Percentiles rank a stretch among this genome's conserved stretches.
Evolutionary conservation across 1,140 invertebrate genomes (phyloP).

Genomic region (Chymomyza costata): DNA sequence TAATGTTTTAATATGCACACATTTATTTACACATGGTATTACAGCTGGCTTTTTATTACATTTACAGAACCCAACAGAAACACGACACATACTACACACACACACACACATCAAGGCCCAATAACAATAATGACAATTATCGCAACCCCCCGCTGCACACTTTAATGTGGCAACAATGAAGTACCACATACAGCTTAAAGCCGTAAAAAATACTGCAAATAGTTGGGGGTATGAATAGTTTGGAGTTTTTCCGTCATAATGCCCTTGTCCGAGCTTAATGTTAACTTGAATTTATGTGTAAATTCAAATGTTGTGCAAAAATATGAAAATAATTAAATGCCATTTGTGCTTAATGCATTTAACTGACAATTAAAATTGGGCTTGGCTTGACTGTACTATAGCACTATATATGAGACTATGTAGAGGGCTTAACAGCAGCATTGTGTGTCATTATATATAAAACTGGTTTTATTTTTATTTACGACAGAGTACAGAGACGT

Average conservation of each 20-base stretch:
- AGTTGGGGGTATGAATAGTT: conserved; percentile 22
- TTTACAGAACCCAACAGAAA: conserved; percentile 1
- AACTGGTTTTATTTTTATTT: too few species aligned
- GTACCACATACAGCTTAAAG: conserved; percentile 38
- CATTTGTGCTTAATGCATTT: conserved; percentile 38
- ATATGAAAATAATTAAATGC: conserved; percentile 26
- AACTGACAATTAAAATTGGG: conserved; percentile 43
- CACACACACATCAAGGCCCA: conserved; percentile 26
- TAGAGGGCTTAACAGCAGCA: too few species aligned
- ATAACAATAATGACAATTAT: conserved; percentile 61
- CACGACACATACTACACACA: conserved; percentile 22
- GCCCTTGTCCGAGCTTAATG: conserved; percentile 38
- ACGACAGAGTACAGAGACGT: too few species aligned
- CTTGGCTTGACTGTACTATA: too few species aligned
- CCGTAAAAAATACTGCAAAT: conserved; percentile 36
- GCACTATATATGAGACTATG: too few species aligned
- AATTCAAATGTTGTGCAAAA: conserved; percentile 50
- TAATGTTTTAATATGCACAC: conserved; percentile 51
- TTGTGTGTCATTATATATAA: too few species aligned
- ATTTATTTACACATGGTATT: conserved; percentile 51
- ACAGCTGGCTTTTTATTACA: conserved; percentile 43
- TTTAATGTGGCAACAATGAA: conserved; percentile 60
- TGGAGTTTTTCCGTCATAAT: neutral
- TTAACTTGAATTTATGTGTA: conserved; percentile 46
- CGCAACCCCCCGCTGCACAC: neutral